Base-by-base conservation (phyloP, 2,113 vertebrate genomes). In the Urocynchramus pylzowi region DNA sequence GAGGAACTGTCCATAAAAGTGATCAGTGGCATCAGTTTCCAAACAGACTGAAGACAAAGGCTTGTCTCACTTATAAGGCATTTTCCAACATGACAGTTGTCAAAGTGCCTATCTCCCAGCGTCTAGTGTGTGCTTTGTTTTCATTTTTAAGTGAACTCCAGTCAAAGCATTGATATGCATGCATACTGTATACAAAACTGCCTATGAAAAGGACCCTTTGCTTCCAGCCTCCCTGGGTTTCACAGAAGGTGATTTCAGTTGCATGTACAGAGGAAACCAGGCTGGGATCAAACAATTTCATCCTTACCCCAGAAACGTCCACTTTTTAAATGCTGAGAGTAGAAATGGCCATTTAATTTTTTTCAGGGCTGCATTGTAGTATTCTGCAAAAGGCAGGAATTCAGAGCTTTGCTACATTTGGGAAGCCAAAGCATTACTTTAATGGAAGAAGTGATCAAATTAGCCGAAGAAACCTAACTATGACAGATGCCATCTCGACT, bases 371-470 rank as follows among this genome's bases (percentile, higher is more conserved):
- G n/a, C 20, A 52, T 56, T 86, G 49, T 74, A 67, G 45, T 67
- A 28, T 56, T 73, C 33, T 90, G 68, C 68, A 94, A 88, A 87
- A 82, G 75, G 28, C 68, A 94, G 60, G 44, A 76, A 82, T 45
- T 19, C 50, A 78, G 44, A 60, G 28, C 50, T 84, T 77, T 90
- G 71, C 64, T 64, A 93, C 50, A n/a, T 79, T 84, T 68, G 21
- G 69, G 64, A 97, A 96, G 63, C 52, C 77, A 80, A 59, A 94
- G 84, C 74, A 71, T 77, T 90, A 47, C 76, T 94, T 96, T 93
- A 92, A 96, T 92, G 87, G 84, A 94, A 95, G 92, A 93, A 93
- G 89, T 85, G 79, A 97, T 95, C 93, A 97, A 85, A 97, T 96
- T 95, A 96, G 88, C 69, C 4, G 6, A 81, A 96, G 94, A 94